phyloP scores from a whole-genome alignment of 2,888 invertebrate genomes.

The Synergus umbraculus region DNA sequence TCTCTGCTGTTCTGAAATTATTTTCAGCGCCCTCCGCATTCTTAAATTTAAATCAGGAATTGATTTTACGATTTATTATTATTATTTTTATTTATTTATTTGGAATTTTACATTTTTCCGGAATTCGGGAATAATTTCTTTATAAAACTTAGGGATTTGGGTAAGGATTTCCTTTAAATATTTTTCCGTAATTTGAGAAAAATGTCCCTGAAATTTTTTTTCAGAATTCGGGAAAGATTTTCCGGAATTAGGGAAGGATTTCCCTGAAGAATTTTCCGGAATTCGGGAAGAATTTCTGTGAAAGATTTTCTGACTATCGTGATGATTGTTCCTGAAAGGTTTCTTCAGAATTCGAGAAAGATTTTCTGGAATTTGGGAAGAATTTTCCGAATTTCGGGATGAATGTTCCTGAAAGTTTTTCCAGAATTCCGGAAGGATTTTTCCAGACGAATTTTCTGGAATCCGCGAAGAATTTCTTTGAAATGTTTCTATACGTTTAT shows the following conservation, averaged over 20 bases:
- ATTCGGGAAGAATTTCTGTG: background rate
- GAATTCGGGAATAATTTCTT: background rate
- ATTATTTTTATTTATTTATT: background rate
- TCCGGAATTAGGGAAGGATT: background rate
- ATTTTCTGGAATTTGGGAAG: background rate
- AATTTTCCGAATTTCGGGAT: background rate
- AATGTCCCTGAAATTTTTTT: no score
- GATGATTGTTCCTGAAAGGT: no score
- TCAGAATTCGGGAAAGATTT: background rate
- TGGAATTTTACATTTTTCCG: background rate
- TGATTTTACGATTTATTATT: background rate
- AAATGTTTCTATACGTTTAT: no score
- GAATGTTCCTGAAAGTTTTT: no score
- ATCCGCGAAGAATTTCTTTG: background rate
- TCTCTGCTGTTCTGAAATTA: constrained; percentile 12
- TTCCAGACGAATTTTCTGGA: background rate
- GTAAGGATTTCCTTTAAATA: no score
- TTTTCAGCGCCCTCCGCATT: background rate
- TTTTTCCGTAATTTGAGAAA: no score
- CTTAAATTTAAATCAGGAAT: background rate
- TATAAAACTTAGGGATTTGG: background rate
- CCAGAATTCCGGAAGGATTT: background rate
- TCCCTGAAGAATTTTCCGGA: background rate
- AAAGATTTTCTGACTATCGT: background rate
- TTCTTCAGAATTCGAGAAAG: background rate